These are phyloP conservation scores for Petrocephalus zakoni DNA, from an alignment of 2,113 vertebrate genomes.

Conservation along the genomic window DNA sequence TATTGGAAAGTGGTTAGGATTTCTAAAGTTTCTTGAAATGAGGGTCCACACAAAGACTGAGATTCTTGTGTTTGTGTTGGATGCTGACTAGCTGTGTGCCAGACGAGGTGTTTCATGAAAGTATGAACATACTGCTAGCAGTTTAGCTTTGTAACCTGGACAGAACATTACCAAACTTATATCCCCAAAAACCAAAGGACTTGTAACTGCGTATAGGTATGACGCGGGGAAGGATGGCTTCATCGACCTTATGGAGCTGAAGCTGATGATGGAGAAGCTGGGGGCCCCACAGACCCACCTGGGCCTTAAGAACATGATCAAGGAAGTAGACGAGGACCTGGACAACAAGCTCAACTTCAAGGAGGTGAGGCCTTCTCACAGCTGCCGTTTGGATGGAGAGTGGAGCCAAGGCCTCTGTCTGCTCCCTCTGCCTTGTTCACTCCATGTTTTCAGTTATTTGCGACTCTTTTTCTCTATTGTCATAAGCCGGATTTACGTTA, in stretches of 20 bases:
- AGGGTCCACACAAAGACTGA: not conserved
- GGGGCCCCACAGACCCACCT: conserved; percentile 87
- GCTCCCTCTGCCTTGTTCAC: not conserved
- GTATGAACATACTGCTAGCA: not conserved
- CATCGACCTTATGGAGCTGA: conserved; percentile 95
- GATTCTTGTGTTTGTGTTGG: not conserved
- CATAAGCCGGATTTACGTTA: not conserved
- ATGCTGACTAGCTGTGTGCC: not conserved
- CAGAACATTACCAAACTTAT: not conserved
- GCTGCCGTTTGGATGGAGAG: not conserved
- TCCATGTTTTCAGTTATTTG: not conserved
- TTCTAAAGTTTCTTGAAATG: not conserved
- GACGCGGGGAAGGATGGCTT: conserved; percentile 80
- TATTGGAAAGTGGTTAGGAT: not conserved
- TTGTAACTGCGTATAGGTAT: conserved; percentile 56
- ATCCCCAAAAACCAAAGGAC: not conserved
- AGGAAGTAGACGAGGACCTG: conserved; percentile 91
- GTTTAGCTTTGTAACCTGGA: not conserved
- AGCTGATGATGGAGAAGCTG: conserved; percentile 96
- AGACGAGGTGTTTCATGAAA: not conserved
- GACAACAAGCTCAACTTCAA: conserved; percentile 89
- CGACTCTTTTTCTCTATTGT: not conserved
- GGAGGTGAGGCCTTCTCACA: conserved; percentile 62
- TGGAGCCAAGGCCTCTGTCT: not conserved
- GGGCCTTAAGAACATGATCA: conserved; percentile 95